phyloP scores from a whole-genome alignment of 2,113 vertebrate genomes.

The Plecotus auritus region DNA sequence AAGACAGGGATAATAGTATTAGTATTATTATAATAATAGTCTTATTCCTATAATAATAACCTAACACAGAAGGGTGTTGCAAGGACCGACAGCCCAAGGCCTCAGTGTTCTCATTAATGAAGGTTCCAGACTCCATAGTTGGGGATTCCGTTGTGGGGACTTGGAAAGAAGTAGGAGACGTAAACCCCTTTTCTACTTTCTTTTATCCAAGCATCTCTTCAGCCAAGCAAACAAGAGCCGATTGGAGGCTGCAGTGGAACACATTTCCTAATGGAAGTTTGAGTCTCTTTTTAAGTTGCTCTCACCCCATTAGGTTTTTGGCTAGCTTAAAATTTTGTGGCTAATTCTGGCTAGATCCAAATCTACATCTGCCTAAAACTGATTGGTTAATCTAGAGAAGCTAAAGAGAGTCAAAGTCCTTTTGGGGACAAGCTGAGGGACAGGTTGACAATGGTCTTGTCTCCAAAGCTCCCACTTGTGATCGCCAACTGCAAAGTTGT shows the following conservation, averaged over 20 bases:
- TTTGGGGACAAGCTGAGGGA: neutral
- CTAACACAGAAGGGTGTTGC: neutral
- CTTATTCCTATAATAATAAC: neutral
- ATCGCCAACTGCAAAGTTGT: neutral
- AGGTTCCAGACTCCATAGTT: neutral
- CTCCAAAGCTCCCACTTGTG: neutral
- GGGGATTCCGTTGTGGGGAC: neutral
- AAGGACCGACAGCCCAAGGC: neutral
- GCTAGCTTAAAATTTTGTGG: neutral
- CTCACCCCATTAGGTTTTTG: neutral
- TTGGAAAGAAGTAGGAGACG: neutral
- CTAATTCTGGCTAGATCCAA: neutral
- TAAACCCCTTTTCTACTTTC: neutral
- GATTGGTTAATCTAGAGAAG: neutral
- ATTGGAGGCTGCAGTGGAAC: neutral
- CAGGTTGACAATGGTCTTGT: neutral
- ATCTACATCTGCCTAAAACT: neutral
- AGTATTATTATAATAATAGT: neutral
- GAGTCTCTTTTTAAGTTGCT: neutral
- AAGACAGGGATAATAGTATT: neutral
- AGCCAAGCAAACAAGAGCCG: neutral
- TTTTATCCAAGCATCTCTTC: neutral
- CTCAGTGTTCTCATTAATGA: neutral
- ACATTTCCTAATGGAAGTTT: neutral
- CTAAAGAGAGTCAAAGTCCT: neutral